phyloP scores from a whole-genome alignment of 2,888 invertebrate species.

The Frankliniella intonsa region DNA sequence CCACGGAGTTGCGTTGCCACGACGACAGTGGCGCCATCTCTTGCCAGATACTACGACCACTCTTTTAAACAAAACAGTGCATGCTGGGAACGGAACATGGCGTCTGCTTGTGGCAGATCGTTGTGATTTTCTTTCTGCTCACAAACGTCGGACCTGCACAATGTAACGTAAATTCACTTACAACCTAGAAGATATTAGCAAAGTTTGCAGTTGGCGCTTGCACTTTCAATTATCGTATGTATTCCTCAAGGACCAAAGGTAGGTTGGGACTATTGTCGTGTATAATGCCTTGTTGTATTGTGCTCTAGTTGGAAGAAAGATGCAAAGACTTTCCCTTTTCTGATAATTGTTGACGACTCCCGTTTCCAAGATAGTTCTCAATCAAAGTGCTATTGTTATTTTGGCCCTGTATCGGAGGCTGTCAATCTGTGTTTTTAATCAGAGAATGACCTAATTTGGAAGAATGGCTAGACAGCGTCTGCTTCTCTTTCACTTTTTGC shows the following conservation, averaged over 20 bases:
- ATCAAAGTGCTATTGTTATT: not conserved
- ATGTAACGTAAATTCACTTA: not conserved
- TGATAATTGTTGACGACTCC: not conserved
- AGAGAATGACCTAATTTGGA: not conserved
- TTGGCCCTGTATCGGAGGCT: not conserved
- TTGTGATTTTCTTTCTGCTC: conserved; percentile 12
- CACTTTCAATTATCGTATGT: too few species aligned
- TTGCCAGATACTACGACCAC: not conserved
- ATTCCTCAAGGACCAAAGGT: too few species aligned
- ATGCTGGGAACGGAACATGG: conserved; percentile 22
- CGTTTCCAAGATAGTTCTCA: not conserved
- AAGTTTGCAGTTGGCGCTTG: not conserved
- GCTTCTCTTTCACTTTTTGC: not conserved
- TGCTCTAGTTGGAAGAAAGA: not conserved
- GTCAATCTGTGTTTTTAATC: not conserved
- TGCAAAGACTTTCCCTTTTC: not conserved
- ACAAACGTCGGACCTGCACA: not conserved
- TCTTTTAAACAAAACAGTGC: conserved; percentile 5
- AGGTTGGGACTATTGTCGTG: not conserved
- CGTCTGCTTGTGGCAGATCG: not conserved
- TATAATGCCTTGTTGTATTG: not conserved
- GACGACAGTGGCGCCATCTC: conserved; percentile 6
- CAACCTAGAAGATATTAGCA: not conserved
- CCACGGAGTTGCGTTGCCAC: too few species aligned
- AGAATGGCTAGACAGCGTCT: not conserved